phyloP scores from a whole-genome alignment of 2,113 vertebrate species.

The Menura novaehollandiae region DNA sequence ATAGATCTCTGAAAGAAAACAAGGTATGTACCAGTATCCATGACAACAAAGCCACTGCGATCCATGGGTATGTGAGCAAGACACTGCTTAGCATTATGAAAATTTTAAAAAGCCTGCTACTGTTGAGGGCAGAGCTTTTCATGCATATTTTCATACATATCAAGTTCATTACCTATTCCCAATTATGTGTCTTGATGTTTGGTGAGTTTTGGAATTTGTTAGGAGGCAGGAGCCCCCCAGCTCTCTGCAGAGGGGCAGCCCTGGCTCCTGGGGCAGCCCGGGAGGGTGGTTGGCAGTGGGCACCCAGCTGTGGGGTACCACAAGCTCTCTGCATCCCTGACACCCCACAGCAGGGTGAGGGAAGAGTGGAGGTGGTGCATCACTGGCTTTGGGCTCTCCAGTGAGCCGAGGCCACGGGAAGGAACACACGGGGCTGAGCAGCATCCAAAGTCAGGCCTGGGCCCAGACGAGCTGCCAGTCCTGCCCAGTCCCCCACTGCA shows the following conservation, averaged over 20 bases:
- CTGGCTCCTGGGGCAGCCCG: not conserved
- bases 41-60: slow-evolving; percentile 66
- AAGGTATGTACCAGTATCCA: slow-evolving; percentile 70
- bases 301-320: not conserved
- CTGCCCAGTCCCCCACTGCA: fast-evolving
- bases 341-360: fast-evolving
- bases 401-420: fast-evolving
- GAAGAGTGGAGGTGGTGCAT: fast-evolving
- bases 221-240: not conserved
- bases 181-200: not conserved
- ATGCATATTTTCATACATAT: not conserved
- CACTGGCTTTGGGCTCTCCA: fast-evolving
- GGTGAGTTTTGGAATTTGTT: fast-evolving
- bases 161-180: not conserved
- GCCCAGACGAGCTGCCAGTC: fast-evolving
- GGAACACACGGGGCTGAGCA: fast-evolving
- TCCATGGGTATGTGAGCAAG: slow-evolving; percentile 38
- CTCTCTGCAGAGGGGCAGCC: not conserved
- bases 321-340: fast-evolving
- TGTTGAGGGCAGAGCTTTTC: not conserved
- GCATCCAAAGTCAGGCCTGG: fast-evolving
- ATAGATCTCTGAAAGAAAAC: slow-evolving; percentile 55
- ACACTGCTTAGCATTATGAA: slow-evolving; percentile 39
- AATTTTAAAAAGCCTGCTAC: not conserved
- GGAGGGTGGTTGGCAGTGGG: fast-evolving